Percentiles rank a stretch among this genome's conserved stretches.
phyloP scores from a whole-genome alignment of 2,797 vertebrate genomes.

The Adelosebastes latens region DNA sequence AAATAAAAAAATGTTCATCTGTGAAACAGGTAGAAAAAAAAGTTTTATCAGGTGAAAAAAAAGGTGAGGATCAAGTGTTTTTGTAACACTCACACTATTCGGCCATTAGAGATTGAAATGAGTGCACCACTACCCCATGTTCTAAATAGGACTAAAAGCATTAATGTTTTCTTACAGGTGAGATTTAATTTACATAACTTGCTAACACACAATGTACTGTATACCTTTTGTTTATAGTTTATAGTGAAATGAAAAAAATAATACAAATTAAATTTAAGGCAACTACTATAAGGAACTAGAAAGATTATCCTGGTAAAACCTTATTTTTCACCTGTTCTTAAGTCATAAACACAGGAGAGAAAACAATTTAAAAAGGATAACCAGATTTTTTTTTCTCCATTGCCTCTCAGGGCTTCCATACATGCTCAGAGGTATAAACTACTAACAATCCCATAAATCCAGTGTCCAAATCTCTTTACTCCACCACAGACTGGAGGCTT shows the following conservation, averaged over 20 bases:
- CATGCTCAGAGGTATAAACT: background rate
- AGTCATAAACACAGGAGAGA: background rate
- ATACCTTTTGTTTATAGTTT: too few species aligned
- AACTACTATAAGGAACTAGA: background rate
- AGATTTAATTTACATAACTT: background rate
- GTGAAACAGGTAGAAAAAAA: too few species aligned
- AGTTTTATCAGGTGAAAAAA: background rate
- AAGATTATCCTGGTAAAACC: background rate
- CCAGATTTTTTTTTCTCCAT: background rate
- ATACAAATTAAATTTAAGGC: too few species aligned
- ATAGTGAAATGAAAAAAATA: too few species aligned
- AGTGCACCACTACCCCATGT: too few species aligned
- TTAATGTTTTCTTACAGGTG: too few species aligned
- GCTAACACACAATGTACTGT: too few species aligned
- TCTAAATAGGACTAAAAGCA: too few species aligned
- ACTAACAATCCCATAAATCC: background rate
- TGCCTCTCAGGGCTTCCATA: background rate
- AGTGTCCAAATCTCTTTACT: background rate
- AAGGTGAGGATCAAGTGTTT: too few species aligned
- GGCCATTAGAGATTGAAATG: too few species aligned
- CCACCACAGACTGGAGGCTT: background rate
- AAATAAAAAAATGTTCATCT: too few species aligned
- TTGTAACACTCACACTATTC: too few species aligned
- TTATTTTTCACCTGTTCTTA: background rate
- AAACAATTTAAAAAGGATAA: background rate